Base-by-base conservation (phyloP, 2,797 vertebrate species). In the Sphenodon punctatus region DNA sequence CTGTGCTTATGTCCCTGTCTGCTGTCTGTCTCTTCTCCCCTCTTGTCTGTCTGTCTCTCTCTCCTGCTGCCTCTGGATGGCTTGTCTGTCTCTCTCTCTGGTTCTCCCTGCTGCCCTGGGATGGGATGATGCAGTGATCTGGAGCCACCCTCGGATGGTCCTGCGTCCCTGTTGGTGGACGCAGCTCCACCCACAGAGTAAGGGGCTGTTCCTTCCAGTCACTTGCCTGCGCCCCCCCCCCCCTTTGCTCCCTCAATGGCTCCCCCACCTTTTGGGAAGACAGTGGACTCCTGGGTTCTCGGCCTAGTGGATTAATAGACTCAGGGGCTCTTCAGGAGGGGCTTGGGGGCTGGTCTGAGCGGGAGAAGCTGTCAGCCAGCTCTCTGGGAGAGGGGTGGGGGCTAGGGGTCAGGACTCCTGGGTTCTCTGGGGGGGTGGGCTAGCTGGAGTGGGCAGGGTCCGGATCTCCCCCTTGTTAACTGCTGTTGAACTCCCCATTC, bases 151-250 rank as follows among this genome's bases (percentile, higher is more conserved):
- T 95, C 96, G 73, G 97, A 98, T 96, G 97, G 97, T 95, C 97
- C 97, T 94, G 95, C 97, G 90, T 96, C 97, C 95, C 94, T 97
- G 92, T 96, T 98, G 97, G 97, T 97, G 90, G 97, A 98, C 94
- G 95, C 97, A 95, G 96, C 96, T 95, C 96, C 97, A 95, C 96
- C 97, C 95, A 96, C 95, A 80, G 98, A 98, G 98, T 98, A 98
- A 98, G 97, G 96, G 97, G 94, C 91, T 78, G 80, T 46, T 34
- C 42, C 32, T 45, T 23, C 42, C 41, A 32, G 66, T 55, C 67
- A 45, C 46, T 72, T 60, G 46, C 20, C 38, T n/a, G n/a, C n/a
- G n/a, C n/a, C 84, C 85, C 59, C 89, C 67, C 89, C 64, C 87
- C 59, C 55, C 3, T 27, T n/a, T 41, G 34, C 25, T 27, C 25